Conservation (phyloP, 2,888 invertebrate genomes). For the Macropis europaea region DNA sequence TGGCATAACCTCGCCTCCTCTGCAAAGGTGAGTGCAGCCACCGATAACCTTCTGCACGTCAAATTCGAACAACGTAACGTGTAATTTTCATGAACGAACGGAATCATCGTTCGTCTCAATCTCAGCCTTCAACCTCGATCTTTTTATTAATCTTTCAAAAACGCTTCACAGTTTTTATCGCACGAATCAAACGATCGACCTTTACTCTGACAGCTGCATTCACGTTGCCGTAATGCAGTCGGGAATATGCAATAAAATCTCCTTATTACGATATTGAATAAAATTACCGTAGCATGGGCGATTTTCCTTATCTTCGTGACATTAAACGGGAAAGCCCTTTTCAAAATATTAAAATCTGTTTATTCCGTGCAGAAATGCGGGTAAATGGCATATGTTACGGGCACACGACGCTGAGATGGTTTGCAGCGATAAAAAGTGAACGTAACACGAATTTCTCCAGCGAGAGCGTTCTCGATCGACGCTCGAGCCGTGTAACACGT, state of each 20-base stretch:
- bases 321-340: too few species aligned
- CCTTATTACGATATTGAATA: too few species aligned
- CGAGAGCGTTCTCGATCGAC: neutral
- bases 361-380: neutral
- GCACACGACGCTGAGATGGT: neutral
- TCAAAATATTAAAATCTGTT: neutral
- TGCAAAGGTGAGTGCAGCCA: slow-evolving; percentile 32
- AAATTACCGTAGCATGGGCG: too few species aligned
- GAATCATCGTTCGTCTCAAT: neutral
- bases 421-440: slow-evolving; percentile 43
- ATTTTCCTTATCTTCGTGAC: too few species aligned
- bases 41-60: neutral
- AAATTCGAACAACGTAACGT: neutral
- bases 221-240: slow-evolving; percentile 2
- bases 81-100: neutral
- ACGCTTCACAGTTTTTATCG: too few species aligned
- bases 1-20: slow-evolving; percentile 51
- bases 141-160: too few species aligned
- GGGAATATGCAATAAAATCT: slow-evolving; percentile 9
- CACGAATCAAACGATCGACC: slow-evolving; percentile 4
- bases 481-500: neutral
- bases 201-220: slow-evolving; percentile 26
- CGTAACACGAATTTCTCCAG: slow-evolving; percentile 12
- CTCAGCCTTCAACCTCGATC: too few species aligned
- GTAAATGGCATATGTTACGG: slow-evolving; percentile 44